Evolutionary conservation across 2,797 vertebrate species (phyloP).

Genomic region (Chloroceryle inda): DNA sequence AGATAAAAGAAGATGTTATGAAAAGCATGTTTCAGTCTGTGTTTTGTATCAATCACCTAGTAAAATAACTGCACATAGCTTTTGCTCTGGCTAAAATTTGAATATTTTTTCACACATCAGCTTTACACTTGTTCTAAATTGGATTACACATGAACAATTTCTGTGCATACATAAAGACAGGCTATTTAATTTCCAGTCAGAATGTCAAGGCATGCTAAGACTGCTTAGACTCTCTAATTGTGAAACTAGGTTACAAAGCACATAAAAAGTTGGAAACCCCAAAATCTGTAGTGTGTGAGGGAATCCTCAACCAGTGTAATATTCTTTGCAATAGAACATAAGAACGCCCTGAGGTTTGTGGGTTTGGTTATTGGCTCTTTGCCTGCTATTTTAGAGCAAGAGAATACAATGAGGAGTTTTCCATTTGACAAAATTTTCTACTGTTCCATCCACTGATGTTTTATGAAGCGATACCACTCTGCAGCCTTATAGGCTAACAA

Average conservation of each 20-base stretch:
- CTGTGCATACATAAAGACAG: background rate
- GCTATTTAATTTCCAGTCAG: background rate
- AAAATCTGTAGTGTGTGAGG: background rate
- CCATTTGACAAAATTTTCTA: background rate
- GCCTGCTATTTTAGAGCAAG: background rate
- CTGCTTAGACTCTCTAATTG: background rate
- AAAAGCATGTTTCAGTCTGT: slow-evolving; percentile 5
- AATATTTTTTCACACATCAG: background rate
- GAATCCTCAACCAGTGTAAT: background rate
- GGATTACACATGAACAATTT: background rate
- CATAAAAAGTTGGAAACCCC: background rate
- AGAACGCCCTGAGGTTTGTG: rapidly evolving
- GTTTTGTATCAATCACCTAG: background rate
- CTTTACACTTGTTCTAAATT: background rate
- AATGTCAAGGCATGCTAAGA: background rate
- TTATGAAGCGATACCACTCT: background rate
- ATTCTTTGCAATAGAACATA: background rate
- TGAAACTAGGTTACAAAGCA: background rate
- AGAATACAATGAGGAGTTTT: background rate
- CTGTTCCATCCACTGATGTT: background rate
- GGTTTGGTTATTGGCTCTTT: background rate
- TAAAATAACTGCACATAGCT: background rate
- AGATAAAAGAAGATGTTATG: slow-evolving; percentile 68
- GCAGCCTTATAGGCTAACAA: background rate
- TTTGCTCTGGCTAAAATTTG: background rate